Conservation (phyloP, 2,113 vertebrate species). For the Clinocottus analis region DNA sequence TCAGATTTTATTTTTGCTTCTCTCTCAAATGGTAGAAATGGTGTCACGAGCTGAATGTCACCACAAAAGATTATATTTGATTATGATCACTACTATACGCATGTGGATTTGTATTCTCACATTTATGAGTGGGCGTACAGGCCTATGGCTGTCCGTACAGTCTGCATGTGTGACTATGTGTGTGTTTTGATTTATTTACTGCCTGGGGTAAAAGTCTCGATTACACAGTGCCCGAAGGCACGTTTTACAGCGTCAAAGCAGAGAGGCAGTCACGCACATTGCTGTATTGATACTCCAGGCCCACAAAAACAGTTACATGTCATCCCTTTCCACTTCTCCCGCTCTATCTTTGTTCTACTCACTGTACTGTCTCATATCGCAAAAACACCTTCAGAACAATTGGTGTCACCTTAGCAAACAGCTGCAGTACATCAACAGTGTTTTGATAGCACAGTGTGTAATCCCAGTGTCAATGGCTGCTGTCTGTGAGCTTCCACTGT, state of each 20-base stretch:
- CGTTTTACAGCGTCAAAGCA: conserved; percentile 13
- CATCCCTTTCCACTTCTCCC: conserved; percentile 11
- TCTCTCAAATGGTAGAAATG: conserved; percentile 25
- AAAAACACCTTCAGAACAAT: conserved; percentile 37
- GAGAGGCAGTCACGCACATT: conserved; percentile 28
- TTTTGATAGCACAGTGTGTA: conserved; percentile 36
- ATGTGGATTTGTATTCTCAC: not conserved
- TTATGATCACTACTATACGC: not conserved
- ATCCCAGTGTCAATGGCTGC: conserved; percentile 40
- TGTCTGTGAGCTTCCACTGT: conserved; percentile 34
- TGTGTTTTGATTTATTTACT: conserved; percentile 42
- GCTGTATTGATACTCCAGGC: conserved; percentile 28
- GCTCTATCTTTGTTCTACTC: conserved; percentile 1
- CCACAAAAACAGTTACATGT: conserved; percentile 27
- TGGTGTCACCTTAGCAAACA: conserved; percentile 40
- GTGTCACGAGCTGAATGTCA: conserved; percentile 47
- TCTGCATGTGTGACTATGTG: conserved; percentile 7
- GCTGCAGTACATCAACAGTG: conserved; percentile 28
- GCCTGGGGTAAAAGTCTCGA: conserved; percentile 28
- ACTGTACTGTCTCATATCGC: conserved; percentile 14
- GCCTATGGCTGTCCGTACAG: conserved; percentile 1
- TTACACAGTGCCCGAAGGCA: conserved; percentile 13
- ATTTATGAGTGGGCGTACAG: not conserved
- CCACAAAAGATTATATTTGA: conserved; percentile 27
- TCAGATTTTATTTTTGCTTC: not conserved